Conservation (phyloP, 2,113 vertebrate species). For the Lampris incognitus region DNA sequence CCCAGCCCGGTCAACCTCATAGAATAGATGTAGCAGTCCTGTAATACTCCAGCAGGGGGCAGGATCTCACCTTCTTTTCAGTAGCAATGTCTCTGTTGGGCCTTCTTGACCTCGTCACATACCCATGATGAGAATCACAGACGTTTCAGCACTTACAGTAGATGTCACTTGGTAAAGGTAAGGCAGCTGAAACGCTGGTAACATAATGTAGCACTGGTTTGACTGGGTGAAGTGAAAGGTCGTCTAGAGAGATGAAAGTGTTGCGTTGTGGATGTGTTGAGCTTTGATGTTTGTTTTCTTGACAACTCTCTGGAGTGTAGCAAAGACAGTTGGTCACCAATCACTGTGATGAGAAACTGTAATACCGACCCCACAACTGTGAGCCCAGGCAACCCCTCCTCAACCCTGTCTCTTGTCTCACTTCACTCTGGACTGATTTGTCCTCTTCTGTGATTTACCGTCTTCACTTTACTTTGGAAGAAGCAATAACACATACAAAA, state of each 20-base stretch:
- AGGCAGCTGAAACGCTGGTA: conserved; percentile 52
- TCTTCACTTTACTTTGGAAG: conserved; percentile 56
- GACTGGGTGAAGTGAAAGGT: conserved; percentile 38
- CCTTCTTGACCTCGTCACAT: conserved; percentile 28
- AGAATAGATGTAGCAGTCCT: conserved; percentile 78
- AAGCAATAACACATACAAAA: conserved; percentile 77
- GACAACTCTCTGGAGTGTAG: conserved; percentile 59
- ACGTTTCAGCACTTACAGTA: conserved; percentile 54
- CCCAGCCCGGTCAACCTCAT: conserved; percentile 54
- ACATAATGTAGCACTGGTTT: conserved; percentile 68
- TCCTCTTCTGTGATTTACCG: conserved; percentile 30
- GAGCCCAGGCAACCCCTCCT: conserved; percentile 65
- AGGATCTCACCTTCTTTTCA: conserved; percentile 53
- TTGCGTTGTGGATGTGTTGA: conserved; percentile 52
- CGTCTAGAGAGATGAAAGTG: conserved; percentile 24
- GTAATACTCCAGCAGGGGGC: conserved; percentile 48
- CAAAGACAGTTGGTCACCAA: conserved; percentile 75
- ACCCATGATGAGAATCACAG: conserved; percentile 50
- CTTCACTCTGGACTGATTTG: conserved; percentile 24
- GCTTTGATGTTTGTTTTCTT: conserved; percentile 73
- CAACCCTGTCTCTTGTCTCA: conserved; percentile 45
- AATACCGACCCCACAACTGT: conserved; percentile 81
- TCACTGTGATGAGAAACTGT: conserved; percentile 86
- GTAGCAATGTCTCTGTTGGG: conserved; percentile 53
- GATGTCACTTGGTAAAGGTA: conserved; percentile 58